Percentiles rank a stretch among this genome's conserved stretches.
Evolutionary conservation across 2,797 vertebrate genomes (phyloP).

Genomic region (Coilia nasus): DNA sequence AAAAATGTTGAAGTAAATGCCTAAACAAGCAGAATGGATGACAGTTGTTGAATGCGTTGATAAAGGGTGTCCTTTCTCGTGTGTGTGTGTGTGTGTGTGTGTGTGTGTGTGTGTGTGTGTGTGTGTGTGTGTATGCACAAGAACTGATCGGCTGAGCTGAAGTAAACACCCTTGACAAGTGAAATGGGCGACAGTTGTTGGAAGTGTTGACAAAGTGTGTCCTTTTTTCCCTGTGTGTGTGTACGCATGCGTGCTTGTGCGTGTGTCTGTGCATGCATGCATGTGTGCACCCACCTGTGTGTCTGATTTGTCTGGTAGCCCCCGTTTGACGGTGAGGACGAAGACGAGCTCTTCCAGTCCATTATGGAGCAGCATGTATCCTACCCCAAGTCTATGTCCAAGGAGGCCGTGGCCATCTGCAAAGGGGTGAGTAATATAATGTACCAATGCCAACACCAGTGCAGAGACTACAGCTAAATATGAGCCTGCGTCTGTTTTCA

Average conservation of each 20-base stretch:
- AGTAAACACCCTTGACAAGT: not conserved
- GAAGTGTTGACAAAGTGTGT: not conserved
- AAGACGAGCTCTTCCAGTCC: constrained; percentile 97
- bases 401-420: constrained; percentile 97
- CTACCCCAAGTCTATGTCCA: constrained; percentile 98
- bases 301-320: constrained; percentile 73
- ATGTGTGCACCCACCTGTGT: too few species aligned
- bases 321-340: constrained; percentile 96
- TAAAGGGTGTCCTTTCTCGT: too few species aligned
- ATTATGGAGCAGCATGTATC: constrained; percentile 99
- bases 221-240: not conserved
- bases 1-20: too few species aligned
- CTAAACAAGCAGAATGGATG: too few species aligned
- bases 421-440: constrained; percentile 86
- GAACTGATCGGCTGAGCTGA: not conserved
- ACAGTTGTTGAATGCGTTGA: too few species aligned
- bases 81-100: too few species aligned
- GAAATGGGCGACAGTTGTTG: not conserved
- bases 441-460: not conserved
- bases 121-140: too few species aligned
- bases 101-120: too few species aligned
- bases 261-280: too few species aligned
- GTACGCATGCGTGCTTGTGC: not conserved
- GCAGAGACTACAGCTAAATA: too few species aligned
- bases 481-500: too few species aligned